These are phyloP conservation scores for Drosophila mimica DNA, from an alignment of 2,888 invertebrate species.

Conservation along the genomic window DNA sequence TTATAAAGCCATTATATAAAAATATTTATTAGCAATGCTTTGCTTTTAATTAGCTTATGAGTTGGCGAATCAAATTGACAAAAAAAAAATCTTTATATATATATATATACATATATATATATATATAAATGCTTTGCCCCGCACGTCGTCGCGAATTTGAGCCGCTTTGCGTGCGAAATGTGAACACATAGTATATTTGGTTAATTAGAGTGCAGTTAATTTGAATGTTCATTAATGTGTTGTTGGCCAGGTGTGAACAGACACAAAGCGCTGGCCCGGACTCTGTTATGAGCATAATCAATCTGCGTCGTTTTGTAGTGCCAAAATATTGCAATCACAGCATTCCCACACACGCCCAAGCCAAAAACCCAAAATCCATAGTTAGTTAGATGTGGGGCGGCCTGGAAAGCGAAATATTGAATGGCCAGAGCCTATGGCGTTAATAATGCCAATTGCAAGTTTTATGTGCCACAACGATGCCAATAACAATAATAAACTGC, in stretches of 20 bases:
- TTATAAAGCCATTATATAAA: constrained; percentile 74
- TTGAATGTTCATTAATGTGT: constrained; percentile 70
- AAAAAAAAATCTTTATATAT: constrained; percentile 9
- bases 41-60: constrained; percentile 70
- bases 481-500: constrained; percentile 76
- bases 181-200: constrained; percentile 42
- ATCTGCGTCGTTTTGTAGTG: constrained; percentile 70
- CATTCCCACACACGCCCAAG: constrained; percentile 72
- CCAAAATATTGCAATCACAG: constrained; percentile 56
- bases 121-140: constrained; percentile 7
- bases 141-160: not conserved
- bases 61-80: constrained; percentile 57
- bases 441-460: constrained; percentile 76
- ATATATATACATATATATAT: not conserved
- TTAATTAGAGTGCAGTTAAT: constrained; percentile 77
- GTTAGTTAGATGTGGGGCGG: constrained; percentile 8
- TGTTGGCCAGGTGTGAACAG: constrained; percentile 76
- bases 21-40: constrained; percentile 64
- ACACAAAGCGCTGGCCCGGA: constrained; percentile 27
- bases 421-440: constrained; percentile 69
- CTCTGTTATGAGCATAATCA: constrained; percentile 52
- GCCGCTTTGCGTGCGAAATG: constrained; percentile 44
- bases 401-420: constrained; percentile 37
- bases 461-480: constrained; percentile 61
- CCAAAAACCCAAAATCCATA: constrained; percentile 10